A percentile compares a stretch with the other conserved stretches of the same genome.
Conservation (phyloP, 2,888 invertebrate species). For the Metacarcinus magister region DNA sequence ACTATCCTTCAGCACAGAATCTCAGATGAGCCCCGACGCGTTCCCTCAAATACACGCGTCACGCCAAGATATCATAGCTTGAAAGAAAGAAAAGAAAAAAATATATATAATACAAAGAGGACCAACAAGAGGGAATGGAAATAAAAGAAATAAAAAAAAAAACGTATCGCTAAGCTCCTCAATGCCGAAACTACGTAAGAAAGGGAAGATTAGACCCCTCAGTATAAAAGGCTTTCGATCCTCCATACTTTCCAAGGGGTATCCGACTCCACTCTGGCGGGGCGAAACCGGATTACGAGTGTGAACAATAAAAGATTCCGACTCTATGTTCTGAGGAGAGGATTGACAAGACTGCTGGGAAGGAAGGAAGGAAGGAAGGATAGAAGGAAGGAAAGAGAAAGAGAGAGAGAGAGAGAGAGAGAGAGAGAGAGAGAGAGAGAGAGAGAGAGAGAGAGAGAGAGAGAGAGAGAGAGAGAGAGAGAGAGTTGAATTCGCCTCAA, state of each 20-base stretch:
- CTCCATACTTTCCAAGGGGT: conserved; percentile 13
- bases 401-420: not conserved
- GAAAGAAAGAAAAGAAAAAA: not conserved
- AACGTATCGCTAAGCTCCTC: not conserved
- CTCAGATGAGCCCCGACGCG: not conserved
- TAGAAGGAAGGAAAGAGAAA: not conserved
- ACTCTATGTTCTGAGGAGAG: conserved; percentile 14
- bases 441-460: not conserved
- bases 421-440: not conserved
- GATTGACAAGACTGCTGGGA: not conserved
- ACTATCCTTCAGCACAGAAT: no score
- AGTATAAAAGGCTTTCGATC: not conserved
- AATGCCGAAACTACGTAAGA: not conserved
- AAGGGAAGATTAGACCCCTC: conserved; percentile 4
- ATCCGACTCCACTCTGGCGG: conserved; percentile 36
- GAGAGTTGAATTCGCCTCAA: not conserved
- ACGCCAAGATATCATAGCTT: not conserved
- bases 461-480: not conserved
- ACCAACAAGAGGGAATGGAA: not conserved
- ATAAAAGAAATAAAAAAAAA: not conserved
- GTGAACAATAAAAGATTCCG: not conserved
- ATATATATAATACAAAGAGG: not conserved
- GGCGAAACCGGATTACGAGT: not conserved
- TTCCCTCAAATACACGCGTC: not conserved
- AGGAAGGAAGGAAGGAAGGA: not conserved